A percentile compares a stretch with the other conserved stretches of the same genome.
phyloP scores from a whole-genome alignment of 92 coral and sea anemone genomes.

The Isaurus tuberculatus region DNA sequence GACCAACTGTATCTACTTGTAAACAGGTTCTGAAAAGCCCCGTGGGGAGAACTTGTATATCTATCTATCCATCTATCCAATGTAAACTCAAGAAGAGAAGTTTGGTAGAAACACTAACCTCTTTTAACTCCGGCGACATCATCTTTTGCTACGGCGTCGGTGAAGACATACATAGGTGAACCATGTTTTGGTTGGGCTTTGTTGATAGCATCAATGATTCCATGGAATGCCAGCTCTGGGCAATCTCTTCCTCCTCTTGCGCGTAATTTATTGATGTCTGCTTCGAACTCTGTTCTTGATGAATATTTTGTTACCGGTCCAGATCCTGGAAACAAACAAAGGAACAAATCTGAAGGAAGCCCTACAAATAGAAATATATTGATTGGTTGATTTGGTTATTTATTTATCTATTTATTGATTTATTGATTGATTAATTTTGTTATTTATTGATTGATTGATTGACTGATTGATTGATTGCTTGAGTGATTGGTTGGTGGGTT shows the following conservation, averaged over 20 bases:
- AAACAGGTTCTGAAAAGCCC: no score
- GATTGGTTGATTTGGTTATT: no score
- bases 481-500: no score
- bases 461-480: no score
- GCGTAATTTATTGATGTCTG: slow-evolving; percentile 21
- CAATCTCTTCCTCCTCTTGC: slow-evolving; percentile 72
- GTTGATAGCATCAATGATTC: slow-evolving; percentile 70
- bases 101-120: neutral
- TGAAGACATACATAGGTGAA: slow-evolving; percentile 79
- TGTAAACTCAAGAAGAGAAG: neutral
- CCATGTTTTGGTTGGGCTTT: slow-evolving; percentile 50
- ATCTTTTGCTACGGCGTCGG: slow-evolving; percentile 78
- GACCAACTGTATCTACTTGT: no score
- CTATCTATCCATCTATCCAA: no score
- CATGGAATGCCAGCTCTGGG: slow-evolving; percentile 70
- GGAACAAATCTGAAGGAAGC: no score
- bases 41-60: no score
- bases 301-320: slow-evolving; percentile 42
- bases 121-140: slow-evolving; percentile 15
- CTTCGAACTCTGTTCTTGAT: slow-evolving; percentile 24
- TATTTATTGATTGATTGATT: no score
- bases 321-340: slow-evolving; percentile 14
- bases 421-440: no score
- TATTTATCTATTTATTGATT: no score
- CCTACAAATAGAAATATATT: no score